Evolutionary conservation across 2,888 invertebrate genomes (phyloP), one percentile per base, ranked within the genome.

Genomic region (Chrysopilus asiliformis): DNA sequence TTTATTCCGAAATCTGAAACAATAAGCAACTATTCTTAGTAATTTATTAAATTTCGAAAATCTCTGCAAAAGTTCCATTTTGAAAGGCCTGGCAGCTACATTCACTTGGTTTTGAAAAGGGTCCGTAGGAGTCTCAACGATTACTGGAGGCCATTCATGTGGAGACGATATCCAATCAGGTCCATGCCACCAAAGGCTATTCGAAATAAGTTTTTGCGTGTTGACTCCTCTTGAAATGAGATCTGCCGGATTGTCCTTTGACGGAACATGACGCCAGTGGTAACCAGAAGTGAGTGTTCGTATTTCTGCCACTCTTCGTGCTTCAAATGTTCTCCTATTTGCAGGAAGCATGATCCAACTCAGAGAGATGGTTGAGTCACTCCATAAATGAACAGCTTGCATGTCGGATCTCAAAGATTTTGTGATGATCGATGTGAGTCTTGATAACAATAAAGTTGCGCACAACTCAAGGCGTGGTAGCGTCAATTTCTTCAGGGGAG

Each of bases 241-340:
- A n/a, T n/a, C n/a, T n/a, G n/a, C n/a, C n/a, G n/a, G n/a, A n/a
- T n/a, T n/a, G n/a, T n/a, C n/a, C n/a, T n/a, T n/a, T n/a, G n/a
- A n/a, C n/a, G n/a, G n/a, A n/a, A 44, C 28, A 22, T 40, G 39
- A 15, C 38, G 32, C 37, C 40, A 43, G 12, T 41, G 39, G 8
- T 15, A 18, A n/a, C 17, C 8, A n/a, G 17, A 12, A 17, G 31
- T 17, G 12, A 17, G 15, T 8, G 8, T 4, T 10, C 19, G 31
- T 4, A 31, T 31, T 8, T 17, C 31, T 10, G 31, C 7, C 4
- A 26, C 22, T 15, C 26, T 10, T 4, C 27, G 19, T 9, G 31
- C 18, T 15, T 18, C 7, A 18, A 31, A 31, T 5, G 17, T 31
- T 12, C 19, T 31, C 8, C 18, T 13, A 31, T 31, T 16, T 14